These are phyloP conservation scores for Calyptommatus sinebrachiatus DNA, from an alignment of 2,113 vertebrate species.

Conservation along the genomic window DNA sequence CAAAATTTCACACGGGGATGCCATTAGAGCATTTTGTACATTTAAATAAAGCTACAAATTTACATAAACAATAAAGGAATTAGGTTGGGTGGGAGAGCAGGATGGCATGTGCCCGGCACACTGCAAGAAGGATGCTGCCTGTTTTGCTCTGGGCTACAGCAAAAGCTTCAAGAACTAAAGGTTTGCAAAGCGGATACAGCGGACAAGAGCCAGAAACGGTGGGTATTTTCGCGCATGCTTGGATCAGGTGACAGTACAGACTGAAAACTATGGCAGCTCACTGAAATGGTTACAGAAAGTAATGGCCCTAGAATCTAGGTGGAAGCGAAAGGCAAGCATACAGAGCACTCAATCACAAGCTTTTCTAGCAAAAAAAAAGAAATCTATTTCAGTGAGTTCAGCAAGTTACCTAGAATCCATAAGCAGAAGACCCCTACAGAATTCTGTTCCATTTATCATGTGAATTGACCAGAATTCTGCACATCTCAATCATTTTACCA, in stretches of 20 bases:
- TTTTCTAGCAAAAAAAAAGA: slow-evolving; percentile 35
- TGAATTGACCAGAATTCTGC: slow-evolving; percentile 32
- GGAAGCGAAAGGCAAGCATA: slow-evolving; percentile 79
- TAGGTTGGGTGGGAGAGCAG: slow-evolving; percentile 62
- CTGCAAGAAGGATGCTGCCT: slow-evolving; percentile 53
- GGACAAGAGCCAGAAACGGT: slow-evolving; percentile 75
- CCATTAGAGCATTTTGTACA: slow-evolving; percentile 66
- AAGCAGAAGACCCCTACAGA: slow-evolving; percentile 40
- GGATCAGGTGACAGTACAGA: slow-evolving; percentile 86
- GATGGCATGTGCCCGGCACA: slow-evolving; percentile 71
- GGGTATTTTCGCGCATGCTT: slow-evolving; percentile 87
- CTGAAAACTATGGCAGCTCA: slow-evolving; percentile 97
- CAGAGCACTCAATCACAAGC: slow-evolving; percentile 71
- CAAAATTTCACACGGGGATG: slow-evolving; percentile 80
- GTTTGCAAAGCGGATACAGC: slow-evolving; percentile 82
- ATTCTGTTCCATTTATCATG: slow-evolving; percentile 35
- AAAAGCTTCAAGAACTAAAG: slow-evolving; percentile 74
- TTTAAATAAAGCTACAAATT: slow-evolving; percentile 69
- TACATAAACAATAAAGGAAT: slow-evolving; percentile 69
- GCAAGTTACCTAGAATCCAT: slow-evolving; percentile 48
- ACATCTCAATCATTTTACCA: slow-evolving; percentile 39
- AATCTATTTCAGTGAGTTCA: slow-evolving; percentile 46
- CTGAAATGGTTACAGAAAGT: slow-evolving; percentile 86
- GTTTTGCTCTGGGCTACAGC: slow-evolving; percentile 64
- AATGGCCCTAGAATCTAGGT: slow-evolving; percentile 76